phyloP scores from a whole-genome alignment of 2,113 vertebrate species.

The Chroicocephalus ridibundus region DNA sequence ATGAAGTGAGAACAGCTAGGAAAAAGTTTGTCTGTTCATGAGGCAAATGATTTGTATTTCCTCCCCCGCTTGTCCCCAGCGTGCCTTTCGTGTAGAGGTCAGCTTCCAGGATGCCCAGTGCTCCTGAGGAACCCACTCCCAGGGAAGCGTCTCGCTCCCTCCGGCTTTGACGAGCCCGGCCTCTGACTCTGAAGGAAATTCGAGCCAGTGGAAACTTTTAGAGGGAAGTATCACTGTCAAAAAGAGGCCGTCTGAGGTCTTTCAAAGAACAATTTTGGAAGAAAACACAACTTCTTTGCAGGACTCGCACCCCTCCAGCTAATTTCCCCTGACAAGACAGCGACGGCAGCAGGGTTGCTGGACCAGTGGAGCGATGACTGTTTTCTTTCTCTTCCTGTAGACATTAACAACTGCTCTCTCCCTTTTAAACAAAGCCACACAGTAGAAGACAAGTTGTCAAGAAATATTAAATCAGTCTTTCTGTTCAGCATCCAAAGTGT shows the following conservation, averaged over 20 bases:
- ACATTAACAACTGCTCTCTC: slow-evolving; percentile 11
- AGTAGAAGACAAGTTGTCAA: slow-evolving; percentile 10
- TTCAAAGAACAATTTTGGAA: not conserved
- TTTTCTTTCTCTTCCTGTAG: slow-evolving; percentile 22
- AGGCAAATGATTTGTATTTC: slow-evolving; percentile 26
- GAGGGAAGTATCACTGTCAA: not conserved
- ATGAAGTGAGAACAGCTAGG: not conserved
- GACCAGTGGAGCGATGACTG: not conserved
- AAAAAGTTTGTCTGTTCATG: not conserved
- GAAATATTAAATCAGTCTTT: not conserved
- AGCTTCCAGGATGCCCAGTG: not conserved
- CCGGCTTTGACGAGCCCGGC: not conserved
- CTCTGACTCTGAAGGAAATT: not conserved
- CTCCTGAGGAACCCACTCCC: not conserved
- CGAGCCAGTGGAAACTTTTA: slow-evolving; percentile 4
- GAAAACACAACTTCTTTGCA: not conserved
- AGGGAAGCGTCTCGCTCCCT: not conserved
- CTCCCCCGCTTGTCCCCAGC: not conserved
- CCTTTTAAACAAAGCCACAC: not conserved
- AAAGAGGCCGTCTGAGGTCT: slow-evolving; percentile 23
- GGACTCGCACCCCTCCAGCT: not conserved
- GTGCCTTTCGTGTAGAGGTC: not conserved
- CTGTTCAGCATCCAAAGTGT: not conserved
- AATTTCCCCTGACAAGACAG: slow-evolving; percentile 22
- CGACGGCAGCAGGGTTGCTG: not conserved